Percentiles rank a stretch among this genome's conserved stretches.
phyloP scores from a whole-genome alignment of 2,113 vertebrate species.

The Theristicus caerulescens region DNA sequence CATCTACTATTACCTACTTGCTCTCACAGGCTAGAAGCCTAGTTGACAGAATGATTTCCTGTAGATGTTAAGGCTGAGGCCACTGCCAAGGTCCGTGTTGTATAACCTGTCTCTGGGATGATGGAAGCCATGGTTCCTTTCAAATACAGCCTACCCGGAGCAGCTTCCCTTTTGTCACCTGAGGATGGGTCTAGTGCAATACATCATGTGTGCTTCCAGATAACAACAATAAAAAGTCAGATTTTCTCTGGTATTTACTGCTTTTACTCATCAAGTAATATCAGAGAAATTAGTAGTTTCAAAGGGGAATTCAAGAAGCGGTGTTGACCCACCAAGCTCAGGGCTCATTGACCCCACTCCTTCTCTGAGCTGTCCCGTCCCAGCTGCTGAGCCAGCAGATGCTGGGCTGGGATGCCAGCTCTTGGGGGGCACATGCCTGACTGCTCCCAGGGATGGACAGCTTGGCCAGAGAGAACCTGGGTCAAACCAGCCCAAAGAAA shows the following conservation, averaged over 20 bases:
- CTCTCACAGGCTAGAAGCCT: background rate
- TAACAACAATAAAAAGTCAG: background rate
- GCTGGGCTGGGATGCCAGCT: fast-evolving
- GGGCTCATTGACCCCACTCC: fast-evolving
- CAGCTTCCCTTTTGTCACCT: background rate
- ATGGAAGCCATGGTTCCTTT: background rate
- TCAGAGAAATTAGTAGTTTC: background rate
- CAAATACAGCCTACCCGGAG: background rate
- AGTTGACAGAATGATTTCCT: background rate
- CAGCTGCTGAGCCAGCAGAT: background rate
- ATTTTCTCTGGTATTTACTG: background rate
- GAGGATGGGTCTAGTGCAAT: background rate
- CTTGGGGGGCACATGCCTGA: fast-evolving
- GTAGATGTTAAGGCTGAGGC: background rate
- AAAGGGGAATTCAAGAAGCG: background rate
- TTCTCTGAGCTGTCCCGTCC: fast-evolving
- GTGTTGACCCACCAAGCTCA: background rate
- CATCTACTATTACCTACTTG: background rate
- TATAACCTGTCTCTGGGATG: background rate
- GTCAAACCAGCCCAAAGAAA: background rate
- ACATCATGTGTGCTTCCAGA: background rate
- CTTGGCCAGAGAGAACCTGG: background rate
- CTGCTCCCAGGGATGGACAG: background rate
- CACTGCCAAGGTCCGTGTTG: background rate
- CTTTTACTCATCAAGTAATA: background rate